These are phyloP conservation scores for Balaeniceps rex DNA, from an alignment of 2,113 vertebrate genomes.

Conservation along the genomic window DNA sequence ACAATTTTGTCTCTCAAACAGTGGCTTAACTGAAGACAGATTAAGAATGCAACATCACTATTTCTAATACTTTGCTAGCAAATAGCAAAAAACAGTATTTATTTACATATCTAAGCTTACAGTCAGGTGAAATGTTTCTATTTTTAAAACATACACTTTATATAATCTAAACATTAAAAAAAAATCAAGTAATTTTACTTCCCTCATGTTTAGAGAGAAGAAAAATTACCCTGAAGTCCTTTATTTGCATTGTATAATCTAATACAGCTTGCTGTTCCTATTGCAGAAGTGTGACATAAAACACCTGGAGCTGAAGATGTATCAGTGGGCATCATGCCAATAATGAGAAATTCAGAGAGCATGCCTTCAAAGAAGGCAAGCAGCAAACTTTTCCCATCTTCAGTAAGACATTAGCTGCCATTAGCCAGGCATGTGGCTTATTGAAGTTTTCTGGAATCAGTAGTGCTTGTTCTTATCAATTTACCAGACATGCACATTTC, in stretches of 20 bases:
- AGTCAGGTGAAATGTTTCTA: slow-evolving; percentile 16
- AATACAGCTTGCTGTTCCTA: slow-evolving; percentile 1
- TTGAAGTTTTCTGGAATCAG: background rate
- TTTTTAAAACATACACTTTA: slow-evolving; percentile 11
- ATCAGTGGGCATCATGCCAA: background rate
- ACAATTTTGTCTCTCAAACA: slow-evolving; percentile 81
- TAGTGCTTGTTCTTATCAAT: background rate
- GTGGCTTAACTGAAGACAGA: slow-evolving; percentile 77
- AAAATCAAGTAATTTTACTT: slow-evolving; percentile 4
- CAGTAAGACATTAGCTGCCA: slow-evolving; percentile 3
- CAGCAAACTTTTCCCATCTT: background rate
- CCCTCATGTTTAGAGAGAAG: background rate
- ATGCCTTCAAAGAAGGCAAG: background rate
- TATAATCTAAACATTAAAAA: background rate
- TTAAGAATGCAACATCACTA: slow-evolving; percentile 70
- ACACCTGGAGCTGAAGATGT: slow-evolving; percentile 14
- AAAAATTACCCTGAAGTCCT: slow-evolving; percentile 4
- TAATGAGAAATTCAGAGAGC: background rate
- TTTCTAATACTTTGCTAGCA: slow-evolving; percentile 61
- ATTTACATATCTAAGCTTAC: slow-evolving; percentile 7
- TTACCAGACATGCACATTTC: background rate
- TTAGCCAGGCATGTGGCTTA: background rate
- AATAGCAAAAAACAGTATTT: slow-evolving; percentile 8
- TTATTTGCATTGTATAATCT: background rate
- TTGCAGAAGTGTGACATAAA: background rate